These are phyloP conservation scores for Diachasmimorpha longicaudata DNA, from an alignment of 1,140 invertebrate genomes.

Conservation along the genomic window DNA sequence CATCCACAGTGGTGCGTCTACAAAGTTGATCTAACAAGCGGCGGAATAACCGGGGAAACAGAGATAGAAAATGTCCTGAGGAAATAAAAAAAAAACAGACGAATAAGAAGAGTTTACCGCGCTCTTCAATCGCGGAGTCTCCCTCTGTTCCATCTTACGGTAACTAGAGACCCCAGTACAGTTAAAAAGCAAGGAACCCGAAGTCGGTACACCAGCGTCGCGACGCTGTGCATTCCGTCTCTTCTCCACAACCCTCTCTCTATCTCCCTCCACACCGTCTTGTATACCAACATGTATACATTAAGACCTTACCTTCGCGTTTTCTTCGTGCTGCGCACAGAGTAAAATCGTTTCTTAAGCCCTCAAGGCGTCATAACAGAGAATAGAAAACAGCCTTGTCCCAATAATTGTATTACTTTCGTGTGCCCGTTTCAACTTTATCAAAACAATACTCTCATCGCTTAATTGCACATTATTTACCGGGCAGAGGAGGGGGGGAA, in stretches of 20 bases:
- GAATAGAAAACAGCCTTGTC: neutral
- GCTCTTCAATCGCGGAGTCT: neutral
- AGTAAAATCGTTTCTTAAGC: neutral
- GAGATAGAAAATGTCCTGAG: neutral
- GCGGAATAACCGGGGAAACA: neutral
- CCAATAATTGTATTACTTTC: constrained; percentile 8
- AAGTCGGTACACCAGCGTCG: constrained; percentile 1
- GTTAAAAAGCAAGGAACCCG: neutral
- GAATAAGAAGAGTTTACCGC: neutral
- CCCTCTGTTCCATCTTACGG: neutral
- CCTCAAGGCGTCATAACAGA: neutral
- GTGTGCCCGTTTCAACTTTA: neutral
- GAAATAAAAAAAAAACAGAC: neutral
- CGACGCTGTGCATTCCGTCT: neutral
- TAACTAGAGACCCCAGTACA: neutral
- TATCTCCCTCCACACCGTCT: neutral
- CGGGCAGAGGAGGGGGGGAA: too few relatives aligned
- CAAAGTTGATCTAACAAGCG: neutral
- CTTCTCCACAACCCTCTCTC: neutral
- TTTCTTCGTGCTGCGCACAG: neutral
- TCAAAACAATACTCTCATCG: constrained; percentile 13
- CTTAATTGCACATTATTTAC: neutral
- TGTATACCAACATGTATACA: neutral
- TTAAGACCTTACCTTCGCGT: neutral
- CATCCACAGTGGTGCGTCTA: neutral